phyloP scores from a whole-genome alignment of 2,113 vertebrate genomes.

The Camelus dromedarius region DNA sequence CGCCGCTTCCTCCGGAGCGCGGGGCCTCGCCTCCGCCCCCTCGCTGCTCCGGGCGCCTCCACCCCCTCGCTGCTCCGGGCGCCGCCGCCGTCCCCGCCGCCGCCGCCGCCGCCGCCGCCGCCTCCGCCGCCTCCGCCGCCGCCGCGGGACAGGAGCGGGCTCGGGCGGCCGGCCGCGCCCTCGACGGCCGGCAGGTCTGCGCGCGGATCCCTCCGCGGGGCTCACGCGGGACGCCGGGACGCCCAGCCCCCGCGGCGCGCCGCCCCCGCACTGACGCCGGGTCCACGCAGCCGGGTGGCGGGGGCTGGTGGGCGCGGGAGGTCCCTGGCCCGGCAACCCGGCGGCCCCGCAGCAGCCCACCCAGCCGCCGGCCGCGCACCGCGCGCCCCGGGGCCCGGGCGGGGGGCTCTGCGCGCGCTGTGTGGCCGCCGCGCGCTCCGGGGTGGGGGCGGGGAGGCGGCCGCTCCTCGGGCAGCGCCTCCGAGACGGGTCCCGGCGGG shows the following conservation, averaged over 20 bases:
- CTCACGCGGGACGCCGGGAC: neutral
- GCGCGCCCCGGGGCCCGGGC: neutral
- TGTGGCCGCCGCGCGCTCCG: neutral
- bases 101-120: no score
- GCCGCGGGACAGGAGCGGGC: neutral
- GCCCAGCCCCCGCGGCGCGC: neutral
- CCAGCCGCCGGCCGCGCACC: neutral
- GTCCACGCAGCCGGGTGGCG: neutral
- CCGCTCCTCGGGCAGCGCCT: neutral
- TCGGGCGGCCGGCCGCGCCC: neutral
- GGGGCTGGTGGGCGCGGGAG: constrained; percentile 41
- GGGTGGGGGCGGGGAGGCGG: neutral
- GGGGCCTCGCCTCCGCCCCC: neutral
- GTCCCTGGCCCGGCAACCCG: neutral
- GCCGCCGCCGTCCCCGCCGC: no score
- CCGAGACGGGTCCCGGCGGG: constrained; percentile 42
- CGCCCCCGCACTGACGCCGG: neutral
- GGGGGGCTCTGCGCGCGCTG: neutral
- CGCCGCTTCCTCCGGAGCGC: neutral
- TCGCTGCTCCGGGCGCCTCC: neutral
- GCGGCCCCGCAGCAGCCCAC: constrained; percentile 61
- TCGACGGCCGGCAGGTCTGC: constrained; percentile 49
- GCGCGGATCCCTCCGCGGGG: constrained; percentile 27
- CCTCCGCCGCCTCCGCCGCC: neutral
- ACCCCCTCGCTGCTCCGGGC: neutral